Evolutionary conservation across 2,888 invertebrate genomes (phyloP), one percentile per base, ranked within the genome.

Genomic region (Ectobius pallidus): DNA sequence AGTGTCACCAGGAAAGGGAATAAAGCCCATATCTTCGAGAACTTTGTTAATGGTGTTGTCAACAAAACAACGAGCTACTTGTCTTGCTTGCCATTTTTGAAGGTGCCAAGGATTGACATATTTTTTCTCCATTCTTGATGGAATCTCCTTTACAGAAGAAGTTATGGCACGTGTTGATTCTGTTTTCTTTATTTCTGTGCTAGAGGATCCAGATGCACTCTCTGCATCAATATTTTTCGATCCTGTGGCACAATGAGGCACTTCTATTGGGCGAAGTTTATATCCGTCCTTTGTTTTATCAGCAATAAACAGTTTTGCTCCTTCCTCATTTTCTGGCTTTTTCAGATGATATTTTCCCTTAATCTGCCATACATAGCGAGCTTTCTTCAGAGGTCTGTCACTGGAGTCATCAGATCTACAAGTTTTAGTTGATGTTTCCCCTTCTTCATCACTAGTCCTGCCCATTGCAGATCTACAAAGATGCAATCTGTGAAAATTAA

Each of bases 31-130:
- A 25, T 85, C 85, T 79, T 91, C 91, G 74, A 91, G 79, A n/a
- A 90, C 86, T 75, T 85, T 84, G 78, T 92, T 92, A 76, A 92
- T 88, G 20, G 88, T 88, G 79, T 92, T 92, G 79, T 92, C 91
- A 46, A 91, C 86, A 81, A 88, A 88, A 62, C 89, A 88, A 81
- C 88, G 88, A 0, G 88, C 88, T 80, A 88, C 85, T 84, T 91
- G 91, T 81, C 87, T 85, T 1, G 87, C 87, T 80, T 91, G 91
- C 91, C 91, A 91, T 78, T 83, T 82, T n/a, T 80, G 80, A 27
- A 87, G 79, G 4, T 69, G 69, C 30, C 20, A 14, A 18, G 61
- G 46, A 46, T 58, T 62, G 11, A 70, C 20, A 18, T 44, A 42
- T 7, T 58, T 32, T 7, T 32, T 30, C 3, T 32, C 49, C 20